Evolutionary conservation across 2,888 invertebrate species (phyloP).

Genomic region (Tachina grossa): DNA sequence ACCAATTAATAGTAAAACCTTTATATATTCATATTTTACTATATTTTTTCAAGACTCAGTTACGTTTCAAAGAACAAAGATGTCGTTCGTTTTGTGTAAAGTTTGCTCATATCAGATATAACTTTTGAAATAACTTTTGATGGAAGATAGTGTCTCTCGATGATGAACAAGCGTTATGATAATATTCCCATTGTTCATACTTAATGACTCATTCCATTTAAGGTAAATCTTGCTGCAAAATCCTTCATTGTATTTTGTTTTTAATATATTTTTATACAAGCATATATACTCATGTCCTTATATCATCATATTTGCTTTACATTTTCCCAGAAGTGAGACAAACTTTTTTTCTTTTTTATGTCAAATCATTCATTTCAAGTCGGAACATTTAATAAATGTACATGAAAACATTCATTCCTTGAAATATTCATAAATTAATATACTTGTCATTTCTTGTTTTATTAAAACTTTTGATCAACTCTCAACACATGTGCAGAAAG

Average conservation of each 20-base stretch:
- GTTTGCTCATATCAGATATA: too few species aligned
- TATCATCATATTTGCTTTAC: not conserved
- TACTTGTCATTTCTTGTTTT: not conserved
- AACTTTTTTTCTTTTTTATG: conserved; percentile 38
- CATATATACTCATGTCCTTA: not conserved
- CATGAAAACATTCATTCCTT: not conserved
- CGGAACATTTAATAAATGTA: not conserved
- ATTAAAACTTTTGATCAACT: conserved; percentile 5
- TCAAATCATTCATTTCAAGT: conserved; percentile 44
- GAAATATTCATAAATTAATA: not conserved
- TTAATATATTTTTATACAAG: not conserved
- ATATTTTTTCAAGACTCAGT: too few species aligned
- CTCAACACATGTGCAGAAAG: not conserved
- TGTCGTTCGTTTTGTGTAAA: too few species aligned
- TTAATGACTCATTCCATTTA: not conserved
- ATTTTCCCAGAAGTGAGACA: conserved; percentile 39
- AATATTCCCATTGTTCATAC: not conserved
- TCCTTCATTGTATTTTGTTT: not conserved
- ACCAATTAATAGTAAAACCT: too few species aligned
- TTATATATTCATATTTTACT: too few species aligned
- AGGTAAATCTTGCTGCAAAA: not conserved
- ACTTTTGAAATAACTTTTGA: too few species aligned
- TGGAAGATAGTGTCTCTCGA: not conserved
- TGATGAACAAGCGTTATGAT: not conserved
- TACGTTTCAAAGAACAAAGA: too few species aligned